Percentiles rank a stretch among this genome's conserved stretches.
Evolutionary conservation across 2,113 vertebrate genomes (phyloP).

Genomic region (Cinclus cinclus): DNA sequence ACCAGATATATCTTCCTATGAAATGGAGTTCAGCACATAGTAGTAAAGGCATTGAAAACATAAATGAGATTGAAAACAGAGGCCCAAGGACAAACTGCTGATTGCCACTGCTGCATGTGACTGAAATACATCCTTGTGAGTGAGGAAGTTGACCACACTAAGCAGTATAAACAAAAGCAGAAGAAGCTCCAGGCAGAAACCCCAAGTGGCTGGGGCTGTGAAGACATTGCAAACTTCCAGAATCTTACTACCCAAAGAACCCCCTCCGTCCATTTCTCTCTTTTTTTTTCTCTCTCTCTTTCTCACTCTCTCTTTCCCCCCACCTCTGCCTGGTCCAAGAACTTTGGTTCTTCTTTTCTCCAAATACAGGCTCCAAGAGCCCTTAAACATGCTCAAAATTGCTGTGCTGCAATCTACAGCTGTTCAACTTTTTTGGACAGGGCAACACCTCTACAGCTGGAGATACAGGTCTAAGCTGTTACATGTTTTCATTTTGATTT

Average conservation of each 20-base stretch:
- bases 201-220: accelerated
- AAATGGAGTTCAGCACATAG: background rate
- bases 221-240: background rate
- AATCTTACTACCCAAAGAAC: background rate
- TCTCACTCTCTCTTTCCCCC: accelerated
- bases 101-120: background rate
- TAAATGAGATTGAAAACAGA: background rate
- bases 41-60: background rate
- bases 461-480: background rate
- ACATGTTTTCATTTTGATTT: background rate
- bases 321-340: background rate
- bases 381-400: background rate
- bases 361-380: background rate
- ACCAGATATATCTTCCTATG: background rate
- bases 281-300: too few species aligned
- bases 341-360: background rate
- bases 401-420: background rate
- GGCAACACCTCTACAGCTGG: background rate
- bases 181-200: background rate
- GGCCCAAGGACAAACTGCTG: background rate
- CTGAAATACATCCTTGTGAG: background rate
- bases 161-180: background rate
- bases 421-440: background rate
- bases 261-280: too few species aligned
- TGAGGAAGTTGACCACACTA: background rate